These are phyloP conservation scores for Parthenolecanium corni DNA, from an alignment of 2,888 invertebrate species.

Conservation along the genomic window DNA sequence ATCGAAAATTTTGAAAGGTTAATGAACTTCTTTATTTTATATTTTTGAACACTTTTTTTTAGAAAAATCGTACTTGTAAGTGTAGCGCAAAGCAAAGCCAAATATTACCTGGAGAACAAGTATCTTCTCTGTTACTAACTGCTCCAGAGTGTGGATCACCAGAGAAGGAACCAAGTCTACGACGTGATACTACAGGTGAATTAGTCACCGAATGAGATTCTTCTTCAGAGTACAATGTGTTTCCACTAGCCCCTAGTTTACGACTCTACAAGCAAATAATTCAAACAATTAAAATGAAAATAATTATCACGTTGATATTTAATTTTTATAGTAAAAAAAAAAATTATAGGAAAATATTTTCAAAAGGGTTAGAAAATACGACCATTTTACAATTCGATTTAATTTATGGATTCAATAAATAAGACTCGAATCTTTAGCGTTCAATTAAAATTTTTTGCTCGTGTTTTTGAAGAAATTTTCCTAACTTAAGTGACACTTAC, in stretches of 20 bases:
- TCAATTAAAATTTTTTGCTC: no score
- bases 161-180: conserved; percentile 55
- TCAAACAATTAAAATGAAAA: background rate
- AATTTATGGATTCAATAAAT: no score
- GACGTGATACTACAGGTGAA: conserved; percentile 54
- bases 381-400: no score
- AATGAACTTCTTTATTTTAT: no score
- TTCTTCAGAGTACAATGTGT: conserved; percentile 47
- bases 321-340: no score
- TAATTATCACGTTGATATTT: background rate
- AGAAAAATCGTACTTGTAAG: no score
- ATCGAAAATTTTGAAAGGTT: no score
- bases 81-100: no score
- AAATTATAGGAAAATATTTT: no score
- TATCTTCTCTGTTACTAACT: conserved; percentile 41
- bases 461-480: background rate
- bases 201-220: conserved; percentile 50
- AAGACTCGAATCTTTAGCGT: no score
- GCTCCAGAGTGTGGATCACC: conserved; percentile 36
- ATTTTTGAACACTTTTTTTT: no score
- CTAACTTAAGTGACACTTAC: background rate
- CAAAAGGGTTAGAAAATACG: no score
- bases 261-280: conserved; percentile 39
- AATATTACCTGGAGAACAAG: conserved; percentile 33
- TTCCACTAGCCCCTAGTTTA: conserved; percentile 41